A percentile compares a stretch with the other conserved stretches of the same genome.
These are phyloP conservation scores for Cebus imitator DNA, from an alignment of 2,113 vertebrate species.

Conservation along the genomic window DNA sequence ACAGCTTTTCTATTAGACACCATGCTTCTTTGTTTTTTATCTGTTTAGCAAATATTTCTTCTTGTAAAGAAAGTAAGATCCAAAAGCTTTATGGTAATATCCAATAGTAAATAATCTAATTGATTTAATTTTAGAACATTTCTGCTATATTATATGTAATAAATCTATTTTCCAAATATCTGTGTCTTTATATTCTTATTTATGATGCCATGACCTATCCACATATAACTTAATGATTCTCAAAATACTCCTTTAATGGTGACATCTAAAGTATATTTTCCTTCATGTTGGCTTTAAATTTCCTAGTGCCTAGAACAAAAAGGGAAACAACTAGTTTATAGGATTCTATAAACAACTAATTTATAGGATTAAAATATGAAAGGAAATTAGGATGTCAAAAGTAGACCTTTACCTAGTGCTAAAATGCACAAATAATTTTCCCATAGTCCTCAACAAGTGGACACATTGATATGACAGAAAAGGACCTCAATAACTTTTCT, in stretches of 20 bases:
- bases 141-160: background rate
- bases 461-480: background rate
- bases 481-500: background rate
- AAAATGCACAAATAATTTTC: background rate
- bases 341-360: background rate
- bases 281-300: slow-evolving; percentile 33
- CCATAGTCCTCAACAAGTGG: background rate
- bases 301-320: background rate
- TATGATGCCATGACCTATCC: background rate
- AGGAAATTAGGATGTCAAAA: slow-evolving; percentile 30
- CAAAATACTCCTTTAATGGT: background rate
- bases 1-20: background rate
- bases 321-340: background rate
- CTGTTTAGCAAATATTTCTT: background rate
- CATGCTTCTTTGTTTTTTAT: background rate
- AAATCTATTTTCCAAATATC: background rate
- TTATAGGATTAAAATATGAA: slow-evolving; percentile 22
- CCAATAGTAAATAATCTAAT: background rate
- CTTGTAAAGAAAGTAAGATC: background rate
- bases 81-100: background rate
- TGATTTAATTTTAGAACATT: background rate
- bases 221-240: background rate
- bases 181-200: slow-evolving; percentile 5
- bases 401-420: background rate
- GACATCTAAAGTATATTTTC: slow-evolving; percentile 20